Base-by-base conservation (phyloP, 2,113 vertebrate species). In the Furnarius figulus region DNA sequence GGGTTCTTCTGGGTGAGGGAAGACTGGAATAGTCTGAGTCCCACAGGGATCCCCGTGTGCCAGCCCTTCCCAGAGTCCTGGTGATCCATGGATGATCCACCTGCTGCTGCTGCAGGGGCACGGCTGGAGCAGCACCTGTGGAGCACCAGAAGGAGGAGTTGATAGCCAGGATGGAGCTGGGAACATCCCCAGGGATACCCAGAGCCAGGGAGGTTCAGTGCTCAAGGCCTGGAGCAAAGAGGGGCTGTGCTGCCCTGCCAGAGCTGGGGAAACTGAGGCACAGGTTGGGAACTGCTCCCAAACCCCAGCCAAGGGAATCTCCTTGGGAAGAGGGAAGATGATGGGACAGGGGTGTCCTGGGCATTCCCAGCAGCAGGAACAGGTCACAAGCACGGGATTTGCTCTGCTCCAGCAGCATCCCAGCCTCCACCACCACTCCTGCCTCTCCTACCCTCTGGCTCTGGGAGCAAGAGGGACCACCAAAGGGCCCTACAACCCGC, bases 211-310 rank as follows among this genome's bases (percentile, higher is more conserved):
- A 15, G 13, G 13, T 5, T 23, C 37, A 12, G 66, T 5, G 1
- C 7, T 33, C 25, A 0, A 0, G 8, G 46, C 9, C 33, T n/a
- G 16, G 6, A 6, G 35, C 18, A 5, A 23, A 47, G 47, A 33
- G 23, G 56, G 52, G 58, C n/a, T 55, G 56, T 3, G 44, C 40
- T 61, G 58, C 50, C 42, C 70, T 31, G 74, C 5, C 52, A 7
- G 35, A 27, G 44, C 63, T 3, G 35, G 74, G 74, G 71, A 90
- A 90, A 86, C 83, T 46, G 79, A 88, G 94, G 86, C 86, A 92
- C 12, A 0, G 30, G 0, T 1, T 3, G 53, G 44, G 49, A n/a
- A 17, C 49, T 0, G 2, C 2, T 85, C 39, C 87, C 4, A 1
- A 21, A 9, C 4, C 18, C 8, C 0, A 0, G 7, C 33, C 4